Conservation (phyloP, 1,140 invertebrate genomes). For the Heliconius congener region DNA sequence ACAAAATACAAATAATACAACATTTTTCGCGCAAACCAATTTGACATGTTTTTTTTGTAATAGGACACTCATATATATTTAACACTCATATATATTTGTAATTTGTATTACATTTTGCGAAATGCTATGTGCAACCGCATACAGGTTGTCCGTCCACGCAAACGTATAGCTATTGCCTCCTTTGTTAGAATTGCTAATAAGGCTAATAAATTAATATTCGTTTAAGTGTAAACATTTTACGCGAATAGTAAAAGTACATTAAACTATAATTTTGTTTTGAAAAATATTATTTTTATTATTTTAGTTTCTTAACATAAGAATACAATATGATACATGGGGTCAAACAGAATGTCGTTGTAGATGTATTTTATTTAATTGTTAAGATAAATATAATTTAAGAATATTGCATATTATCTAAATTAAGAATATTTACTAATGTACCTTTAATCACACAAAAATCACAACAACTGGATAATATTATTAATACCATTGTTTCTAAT, state of each 20-base stretch:
- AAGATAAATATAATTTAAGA: too few relatives aligned
- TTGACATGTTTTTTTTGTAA: background rate
- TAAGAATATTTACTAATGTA: too few relatives aligned
- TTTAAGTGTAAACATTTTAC: background rate
- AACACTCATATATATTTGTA: conserved; percentile 2
- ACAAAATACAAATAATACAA: conserved; percentile 63
- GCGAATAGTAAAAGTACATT: background rate
- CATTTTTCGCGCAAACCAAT: conserved; percentile 28
- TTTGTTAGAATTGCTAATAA: conserved; percentile 38
- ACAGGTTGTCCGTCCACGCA: conserved; percentile 28
- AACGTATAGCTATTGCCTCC: conserved; percentile 22
- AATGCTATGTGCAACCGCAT: conserved; percentile 22
- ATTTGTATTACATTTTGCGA: conserved; percentile 21
- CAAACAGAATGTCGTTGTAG: too few relatives aligned
- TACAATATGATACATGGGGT: too few relatives aligned
- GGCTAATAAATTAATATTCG: conserved; percentile 18
- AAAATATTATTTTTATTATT: too few relatives aligned
- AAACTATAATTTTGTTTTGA: background rate
- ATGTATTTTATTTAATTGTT: too few relatives aligned
- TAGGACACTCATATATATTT: background rate
- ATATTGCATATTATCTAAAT: too few relatives aligned
- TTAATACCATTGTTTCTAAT: too few relatives aligned
- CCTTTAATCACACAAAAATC: too few relatives aligned
- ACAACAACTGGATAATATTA: too few relatives aligned
- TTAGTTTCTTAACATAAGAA: background rate